Base-by-base conservation (phyloP, 2,888 invertebrate species). In the Cryptophagus acutangulus region DNA sequence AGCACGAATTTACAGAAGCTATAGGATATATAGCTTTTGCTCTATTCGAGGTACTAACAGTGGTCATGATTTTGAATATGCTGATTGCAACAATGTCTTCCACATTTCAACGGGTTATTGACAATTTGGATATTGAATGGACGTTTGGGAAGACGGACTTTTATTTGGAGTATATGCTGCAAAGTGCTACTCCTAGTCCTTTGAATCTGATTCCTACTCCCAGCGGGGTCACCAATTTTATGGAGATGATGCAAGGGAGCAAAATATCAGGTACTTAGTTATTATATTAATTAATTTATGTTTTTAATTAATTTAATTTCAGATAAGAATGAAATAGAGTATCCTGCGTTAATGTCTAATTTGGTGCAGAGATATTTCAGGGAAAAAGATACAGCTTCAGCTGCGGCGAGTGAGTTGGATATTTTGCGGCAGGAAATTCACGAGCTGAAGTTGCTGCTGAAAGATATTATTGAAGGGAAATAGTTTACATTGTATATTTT, bases 61-160 rank as follows among this genome's bases (percentile, higher is more conserved):
- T 84, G 40, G 77, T 85, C 49, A 78, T 86, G 46, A 76, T 85
- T 24, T 67, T 86, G 48, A 87, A 86, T 65, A 86, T 86, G 86
- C 67, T 81, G 43, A 83, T 85, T 55, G 86, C 85, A n/a, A 84
- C 84, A 13, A 84, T 86, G 83, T 80, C 84, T 1, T 82, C 83
- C 51, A 83, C 84, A 0, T 84, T 82, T 58, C 82, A 82, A 63
- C 75, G 78, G 53, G 81, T 86, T 28, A 76, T 74, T 12, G 78
- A 81, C 48, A 82, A 81, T 57, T 74, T 79, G 30, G 80, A 81
- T 51, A 77, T 80, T 2, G 86, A 86, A 57, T 87, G 86, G 86
- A 83, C 82, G 15, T 86, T 83, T 58, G 82, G 82, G 1, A 77
- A 82, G 53, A 84, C 83, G 10, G 78, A 82, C 63, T 77, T 84